A percentile compares a stretch with the other conserved stretches of the same genome.
Conservation (phyloP, 2,888 invertebrate species). For the Brachyptera putata region DNA sequence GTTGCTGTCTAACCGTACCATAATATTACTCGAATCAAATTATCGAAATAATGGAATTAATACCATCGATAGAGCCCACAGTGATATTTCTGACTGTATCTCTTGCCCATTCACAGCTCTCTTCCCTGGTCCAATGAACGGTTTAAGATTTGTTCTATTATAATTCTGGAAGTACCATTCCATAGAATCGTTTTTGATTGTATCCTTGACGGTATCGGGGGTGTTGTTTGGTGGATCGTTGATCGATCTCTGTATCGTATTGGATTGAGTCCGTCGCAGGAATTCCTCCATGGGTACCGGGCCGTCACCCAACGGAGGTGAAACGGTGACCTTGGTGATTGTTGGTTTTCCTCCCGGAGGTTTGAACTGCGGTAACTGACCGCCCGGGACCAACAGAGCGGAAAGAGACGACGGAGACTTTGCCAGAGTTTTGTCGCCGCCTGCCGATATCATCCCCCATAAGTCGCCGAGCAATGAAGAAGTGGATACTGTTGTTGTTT, state of each 20-base stretch:
- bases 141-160: slow-evolving; percentile 58
- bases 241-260: slow-evolving; percentile 1
- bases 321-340: slow-evolving; percentile 57
- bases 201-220: slow-evolving; percentile 30
- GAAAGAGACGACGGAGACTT: slow-evolving; percentile 53
- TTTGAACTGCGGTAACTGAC: slow-evolving; percentile 46
- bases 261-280: slow-evolving; percentile 35
- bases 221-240: slow-evolving; percentile 18
- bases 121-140: slow-evolving; percentile 44
- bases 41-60: background rate
- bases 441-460: slow-evolving; percentile 36
- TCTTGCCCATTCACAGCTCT: background rate
- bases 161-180: slow-evolving; percentile 84
- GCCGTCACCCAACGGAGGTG: slow-evolving; percentile 38
- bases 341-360: slow-evolving; percentile 52
- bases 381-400: slow-evolving; percentile 59
- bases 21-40: no score
- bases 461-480: slow-evolving; percentile 17
- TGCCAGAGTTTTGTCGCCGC: slow-evolving; percentile 32
- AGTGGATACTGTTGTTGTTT: background rate
- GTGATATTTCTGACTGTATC: background rate
- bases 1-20: no score
- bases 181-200: slow-evolving; percentile 25
- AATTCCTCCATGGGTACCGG: slow-evolving; percentile 37
- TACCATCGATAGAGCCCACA: background rate